Conservation (phyloP, 1,140 invertebrate genomes). For the Drosophila lowei region DNA sequence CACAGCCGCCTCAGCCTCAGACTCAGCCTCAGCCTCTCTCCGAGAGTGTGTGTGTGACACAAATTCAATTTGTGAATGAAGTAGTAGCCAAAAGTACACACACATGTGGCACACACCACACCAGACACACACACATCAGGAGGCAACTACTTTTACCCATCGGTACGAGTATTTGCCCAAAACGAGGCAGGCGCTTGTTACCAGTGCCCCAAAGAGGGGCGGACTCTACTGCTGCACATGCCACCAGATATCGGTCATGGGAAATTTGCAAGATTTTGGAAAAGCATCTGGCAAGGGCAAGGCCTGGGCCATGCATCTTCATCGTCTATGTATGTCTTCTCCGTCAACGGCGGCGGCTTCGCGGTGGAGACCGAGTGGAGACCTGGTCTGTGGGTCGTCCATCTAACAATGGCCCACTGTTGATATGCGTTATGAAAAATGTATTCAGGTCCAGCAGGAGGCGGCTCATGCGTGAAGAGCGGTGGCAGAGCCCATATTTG, state of each 20-base stretch:
- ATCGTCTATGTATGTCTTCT: conserved; percentile 21
- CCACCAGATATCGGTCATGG: conserved; percentile 68
- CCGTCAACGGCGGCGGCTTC: background rate
- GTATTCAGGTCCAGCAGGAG: conserved; percentile 36
- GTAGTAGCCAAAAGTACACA: conserved; percentile 55
- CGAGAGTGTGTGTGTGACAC: conserved; percentile 47
- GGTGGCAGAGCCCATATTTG: conserved; percentile 52
- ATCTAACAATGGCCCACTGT: conserved; percentile 55
- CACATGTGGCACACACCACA: background rate
- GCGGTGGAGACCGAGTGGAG: too few relatives aligned
- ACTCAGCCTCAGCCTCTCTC: too few relatives aligned
- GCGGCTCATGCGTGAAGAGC: conserved; percentile 54
- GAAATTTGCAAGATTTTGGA: conserved; percentile 64
- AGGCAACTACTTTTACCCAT: conserved; percentile 53
- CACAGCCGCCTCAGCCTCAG: too few relatives aligned
- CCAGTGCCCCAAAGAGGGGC: conserved; percentile 54
- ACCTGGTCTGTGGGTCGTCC: conserved; percentile 33
- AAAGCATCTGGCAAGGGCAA: conserved; percentile 34
- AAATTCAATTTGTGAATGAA: conserved; percentile 79
- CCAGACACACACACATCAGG: conserved; percentile 8
- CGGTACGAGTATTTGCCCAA: conserved; percentile 7
- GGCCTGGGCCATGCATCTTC: conserved; percentile 65
- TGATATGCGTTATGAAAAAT: conserved; percentile 70
- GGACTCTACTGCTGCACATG: conserved; percentile 4
- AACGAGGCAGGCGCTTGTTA: conserved; percentile 54